Evolutionary conservation across 1,140 invertebrate species (phyloP).

Genomic region (Papilio xuthus): DNA sequence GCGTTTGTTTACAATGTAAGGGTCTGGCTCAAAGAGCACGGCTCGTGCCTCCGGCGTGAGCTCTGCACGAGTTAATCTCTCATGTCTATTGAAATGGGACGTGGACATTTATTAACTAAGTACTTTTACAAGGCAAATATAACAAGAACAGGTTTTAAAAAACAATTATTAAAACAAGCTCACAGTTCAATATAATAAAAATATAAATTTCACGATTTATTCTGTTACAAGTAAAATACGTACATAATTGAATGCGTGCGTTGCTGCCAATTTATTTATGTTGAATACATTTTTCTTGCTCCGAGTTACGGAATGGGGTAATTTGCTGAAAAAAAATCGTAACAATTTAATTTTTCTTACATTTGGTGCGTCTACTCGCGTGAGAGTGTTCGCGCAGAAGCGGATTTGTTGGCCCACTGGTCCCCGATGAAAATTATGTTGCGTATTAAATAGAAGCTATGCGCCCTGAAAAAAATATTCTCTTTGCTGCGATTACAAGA

Average conservation of each 20-base stretch:
- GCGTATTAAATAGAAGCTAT: not conserved
- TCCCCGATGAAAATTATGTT: not conserved
- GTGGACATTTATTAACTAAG: not conserved
- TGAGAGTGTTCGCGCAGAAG: not conserved
- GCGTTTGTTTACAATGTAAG: not conserved
- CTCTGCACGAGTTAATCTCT: conserved; percentile 6
- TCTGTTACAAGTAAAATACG: not conserved
- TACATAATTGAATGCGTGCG: not conserved
- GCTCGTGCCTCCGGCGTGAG: not conserved
- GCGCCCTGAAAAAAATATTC: not conserved
- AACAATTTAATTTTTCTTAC: conserved; percentile 12
- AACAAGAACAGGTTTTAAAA: not conserved
- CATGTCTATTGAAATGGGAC: not conserved
- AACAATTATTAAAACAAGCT: not conserved
- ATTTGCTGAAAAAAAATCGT: not conserved
- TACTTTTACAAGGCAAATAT: not conserved
- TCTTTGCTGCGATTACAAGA: not conserved
- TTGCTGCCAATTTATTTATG: not conserved
- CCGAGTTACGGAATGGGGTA: not conserved
- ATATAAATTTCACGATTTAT: not conserved
- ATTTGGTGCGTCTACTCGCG: not conserved
- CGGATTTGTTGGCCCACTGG: not conserved
- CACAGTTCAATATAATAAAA: not conserved
- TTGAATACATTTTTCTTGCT: not conserved
- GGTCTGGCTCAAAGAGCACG: not conserved